Evolutionary conservation across 2,113 vertebrate genomes (phyloP).

Genomic region (Halcyon senegalensis): DNA sequence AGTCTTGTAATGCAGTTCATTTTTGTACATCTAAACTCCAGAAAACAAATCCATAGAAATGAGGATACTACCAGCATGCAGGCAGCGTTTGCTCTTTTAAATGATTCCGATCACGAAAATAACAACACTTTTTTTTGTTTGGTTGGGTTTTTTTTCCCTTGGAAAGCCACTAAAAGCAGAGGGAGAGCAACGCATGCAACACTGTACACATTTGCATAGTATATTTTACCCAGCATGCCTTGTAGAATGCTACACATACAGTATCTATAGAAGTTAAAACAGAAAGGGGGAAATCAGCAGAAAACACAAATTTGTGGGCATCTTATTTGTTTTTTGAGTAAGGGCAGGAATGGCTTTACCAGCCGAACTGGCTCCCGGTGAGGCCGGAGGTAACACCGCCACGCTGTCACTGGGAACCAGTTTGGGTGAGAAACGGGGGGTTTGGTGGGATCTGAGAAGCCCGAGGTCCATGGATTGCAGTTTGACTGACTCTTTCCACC

Average conservation of each 20-base stretch:
- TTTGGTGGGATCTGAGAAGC: conserved; percentile 23
- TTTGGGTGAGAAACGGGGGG: not conserved
- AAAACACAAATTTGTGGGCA: conserved; percentile 47
- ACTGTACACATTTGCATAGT: conserved; percentile 92
- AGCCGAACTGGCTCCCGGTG: not conserved
- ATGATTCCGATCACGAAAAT: conserved; percentile 84
- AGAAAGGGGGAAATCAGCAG: conserved; percentile 66
- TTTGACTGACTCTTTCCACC: not conserved
- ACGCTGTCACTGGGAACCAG: not conserved
- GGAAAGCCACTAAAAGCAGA: conserved; percentile 85
- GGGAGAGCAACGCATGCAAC: conserved; percentile 88
- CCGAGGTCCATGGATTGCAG: conserved; percentile 8
- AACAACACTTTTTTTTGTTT: conserved; percentile 75
- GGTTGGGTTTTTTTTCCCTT: conserved; percentile 13
- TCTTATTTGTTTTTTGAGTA: not conserved
- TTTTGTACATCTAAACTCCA: conserved; percentile 84
- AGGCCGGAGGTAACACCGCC: not conserved
- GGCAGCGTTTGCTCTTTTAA: conserved; percentile 80
- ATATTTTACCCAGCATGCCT: conserved; percentile 87
- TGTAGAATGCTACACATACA: conserved; percentile 80
- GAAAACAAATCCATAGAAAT: conserved; percentile 86
- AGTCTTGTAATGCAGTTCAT: conserved; percentile 78
- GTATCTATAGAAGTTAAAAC: conserved; percentile 74
- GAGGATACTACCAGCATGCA: conserved; percentile 84
- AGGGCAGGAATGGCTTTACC: conserved; percentile 38